Conservation (phyloP, 2,113 vertebrate genomes). For the Tonatia bakeri region DNA sequence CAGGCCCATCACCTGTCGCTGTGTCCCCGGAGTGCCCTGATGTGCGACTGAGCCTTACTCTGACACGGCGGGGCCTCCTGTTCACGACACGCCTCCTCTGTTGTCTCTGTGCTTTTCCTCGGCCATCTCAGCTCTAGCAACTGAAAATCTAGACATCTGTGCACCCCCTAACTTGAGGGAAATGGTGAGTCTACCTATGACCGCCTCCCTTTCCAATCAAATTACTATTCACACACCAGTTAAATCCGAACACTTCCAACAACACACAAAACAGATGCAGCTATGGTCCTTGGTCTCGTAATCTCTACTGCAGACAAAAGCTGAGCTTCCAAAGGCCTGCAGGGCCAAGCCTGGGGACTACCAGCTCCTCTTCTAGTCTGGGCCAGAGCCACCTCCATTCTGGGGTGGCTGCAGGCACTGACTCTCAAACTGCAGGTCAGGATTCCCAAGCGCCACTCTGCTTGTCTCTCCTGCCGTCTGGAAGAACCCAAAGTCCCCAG, state of each 20-base stretch:
- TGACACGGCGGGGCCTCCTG: accelerated
- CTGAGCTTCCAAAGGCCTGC: not conserved
- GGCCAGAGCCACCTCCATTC: not conserved
- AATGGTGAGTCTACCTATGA: not conserved
- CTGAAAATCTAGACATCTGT: not conserved
- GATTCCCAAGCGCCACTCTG: not conserved
- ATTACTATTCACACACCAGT: not conserved
- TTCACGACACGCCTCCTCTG: accelerated
- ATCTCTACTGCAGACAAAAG: not conserved
- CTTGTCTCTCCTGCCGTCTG: not conserved
- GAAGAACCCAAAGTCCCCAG: not conserved
- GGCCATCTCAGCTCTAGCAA: not conserved
- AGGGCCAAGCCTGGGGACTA: not conserved
- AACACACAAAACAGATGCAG: not conserved
- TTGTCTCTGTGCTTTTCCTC: not conserved
- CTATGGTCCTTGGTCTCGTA: not conserved
- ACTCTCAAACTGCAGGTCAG: not conserved
- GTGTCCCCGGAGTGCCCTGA: too few relatives aligned
- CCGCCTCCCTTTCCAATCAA: not conserved
- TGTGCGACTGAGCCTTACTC: not conserved
- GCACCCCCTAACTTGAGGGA: not conserved
- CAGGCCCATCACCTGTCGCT: accelerated
- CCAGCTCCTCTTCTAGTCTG: not conserved
- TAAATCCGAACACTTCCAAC: not conserved
- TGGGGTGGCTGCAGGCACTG: not conserved